Evolutionary conservation across 2,888 invertebrate genomes (phyloP), one percentile per base, ranked within the genome.

Genomic region (Tetragonisca angustula): DNA sequence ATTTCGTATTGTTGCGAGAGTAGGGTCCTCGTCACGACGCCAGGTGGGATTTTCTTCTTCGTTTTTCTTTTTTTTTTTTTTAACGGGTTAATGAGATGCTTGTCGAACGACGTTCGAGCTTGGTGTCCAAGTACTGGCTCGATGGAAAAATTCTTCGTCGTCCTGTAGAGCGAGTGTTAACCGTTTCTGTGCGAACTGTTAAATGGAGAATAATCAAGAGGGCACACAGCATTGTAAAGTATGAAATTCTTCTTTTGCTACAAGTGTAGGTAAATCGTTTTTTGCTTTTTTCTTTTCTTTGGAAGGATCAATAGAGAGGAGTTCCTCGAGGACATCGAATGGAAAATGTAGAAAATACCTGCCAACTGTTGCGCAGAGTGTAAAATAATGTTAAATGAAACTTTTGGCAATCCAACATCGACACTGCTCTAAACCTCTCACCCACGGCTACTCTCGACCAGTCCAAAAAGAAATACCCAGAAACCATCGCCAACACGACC

Each of bases 1-100:
- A 81, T 83, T 81, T 68, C 54, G 50, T 24, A 82, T 81, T 76
- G 83, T 64, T 74, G 50, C 56, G 61, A n/a, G 32, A 32, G 43
- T 19, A 27, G 50, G n/a, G 62, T 21, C 36, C 24, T 59, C 21
- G 49, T n/a, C 50, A 67, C 17, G 21, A 50, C 19, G 62, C 62
- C 27, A 5, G n/a, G 2, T 2, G 19, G n/a, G 13, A 36, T 11
- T 24, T 49, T 36, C 5, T 36, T 36, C 9, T 36, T 36, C 6
- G 2, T 32, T 32, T 32, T 32, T 32, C 2, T 32, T 32, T 32
- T 36, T 36, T 5, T 36, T 36, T 50, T 67, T 68, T 11, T 32
- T 19, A 1, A 21, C 5, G 19, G 43, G 52, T 21, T 56, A 70
- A 70, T 56, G 36, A n/a, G 32, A 36, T n/a, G 70, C n/a, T 70